A percentile compares a stretch with the other conserved stretches of the same genome.
Conservation (phyloP, 2,113 vertebrate species). For the Limanda limanda region DNA sequence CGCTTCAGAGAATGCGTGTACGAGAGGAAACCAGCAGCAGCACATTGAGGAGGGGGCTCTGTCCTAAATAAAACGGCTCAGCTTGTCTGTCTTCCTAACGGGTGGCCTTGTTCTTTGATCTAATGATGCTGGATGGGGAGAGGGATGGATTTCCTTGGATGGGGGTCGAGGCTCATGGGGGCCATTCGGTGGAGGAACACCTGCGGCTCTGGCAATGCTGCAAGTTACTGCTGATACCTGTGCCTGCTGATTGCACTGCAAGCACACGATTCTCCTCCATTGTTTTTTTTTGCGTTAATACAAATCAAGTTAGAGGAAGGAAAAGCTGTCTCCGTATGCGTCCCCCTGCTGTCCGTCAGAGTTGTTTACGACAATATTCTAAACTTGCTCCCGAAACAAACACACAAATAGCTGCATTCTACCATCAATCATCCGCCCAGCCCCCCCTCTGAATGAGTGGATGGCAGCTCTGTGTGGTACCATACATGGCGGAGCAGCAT, state of each 20-base stretch:
- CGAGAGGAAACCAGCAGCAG: neutral
- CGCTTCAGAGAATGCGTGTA: neutral
- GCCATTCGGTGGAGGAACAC: constrained; percentile 42
- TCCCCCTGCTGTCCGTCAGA: constrained; percentile 29
- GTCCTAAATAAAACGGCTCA: constrained; percentile 37
- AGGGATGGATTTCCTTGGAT: constrained; percentile 54
- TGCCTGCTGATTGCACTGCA: neutral
- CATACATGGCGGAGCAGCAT: constrained; percentile 29
- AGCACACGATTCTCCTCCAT: neutral
- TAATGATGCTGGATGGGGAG: constrained; percentile 37
- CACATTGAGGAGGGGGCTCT: neutral
- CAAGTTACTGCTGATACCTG: constrained; percentile 12
- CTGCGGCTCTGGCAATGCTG: constrained; percentile 14
- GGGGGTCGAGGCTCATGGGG: constrained; percentile 46
- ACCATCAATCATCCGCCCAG: constrained; percentile 64
- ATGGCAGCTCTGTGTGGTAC: constrained; percentile 61
- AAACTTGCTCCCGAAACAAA: constrained; percentile 57
- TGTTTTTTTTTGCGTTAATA: constrained; percentile 12
- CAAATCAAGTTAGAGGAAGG: constrained; percentile 40
- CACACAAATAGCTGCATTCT: constrained; percentile 52
- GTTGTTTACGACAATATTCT: constrained; percentile 54
- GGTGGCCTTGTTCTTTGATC: constrained; percentile 62
- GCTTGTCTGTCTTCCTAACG: constrained; percentile 29
- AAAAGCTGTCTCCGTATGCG: neutral
- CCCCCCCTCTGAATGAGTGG: constrained; percentile 24